These are phyloP conservation scores for Heliornis fulica DNA, from an alignment of 2,113 vertebrate species.

Conservation along the genomic window DNA sequence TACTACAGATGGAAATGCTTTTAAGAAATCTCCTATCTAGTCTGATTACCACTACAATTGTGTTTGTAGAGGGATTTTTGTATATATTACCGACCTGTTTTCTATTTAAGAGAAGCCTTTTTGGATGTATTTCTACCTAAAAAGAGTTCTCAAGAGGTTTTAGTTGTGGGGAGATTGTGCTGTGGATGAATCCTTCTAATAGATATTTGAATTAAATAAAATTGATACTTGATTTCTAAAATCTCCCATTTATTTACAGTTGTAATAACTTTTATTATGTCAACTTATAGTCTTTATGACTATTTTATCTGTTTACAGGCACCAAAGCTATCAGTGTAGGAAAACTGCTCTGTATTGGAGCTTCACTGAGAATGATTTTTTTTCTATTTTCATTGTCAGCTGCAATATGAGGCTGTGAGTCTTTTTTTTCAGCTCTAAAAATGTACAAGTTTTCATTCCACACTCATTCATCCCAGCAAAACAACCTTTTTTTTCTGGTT, in stretches of 20 bases:
- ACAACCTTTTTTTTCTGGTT: not conserved
- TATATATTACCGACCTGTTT: not conserved
- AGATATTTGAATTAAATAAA: not conserved
- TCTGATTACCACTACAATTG: not conserved
- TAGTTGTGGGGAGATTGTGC: not conserved
- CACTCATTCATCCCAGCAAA: not conserved
- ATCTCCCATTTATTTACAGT: not conserved
- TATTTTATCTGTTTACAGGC: not conserved
- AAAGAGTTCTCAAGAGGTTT: not conserved
- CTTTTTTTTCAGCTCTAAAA: not conserved
- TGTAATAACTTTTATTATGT: not conserved
- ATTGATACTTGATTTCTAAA: not conserved
- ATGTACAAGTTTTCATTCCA: not conserved
- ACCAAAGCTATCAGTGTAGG: not conserved
- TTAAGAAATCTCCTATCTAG: not conserved
- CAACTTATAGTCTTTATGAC: too few relatives aligned
- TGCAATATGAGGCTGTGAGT: not conserved
- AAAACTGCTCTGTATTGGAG: not conserved
- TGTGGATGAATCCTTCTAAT: not conserved
- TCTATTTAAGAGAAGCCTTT: not conserved
- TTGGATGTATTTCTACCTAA: not conserved
- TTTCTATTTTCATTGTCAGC: not conserved
- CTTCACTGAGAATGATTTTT: not conserved
- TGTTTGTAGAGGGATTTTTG: not conserved
- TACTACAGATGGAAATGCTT: not conserved